Base-by-base conservation (phyloP, 2,888 invertebrate genomes). In the Cacoxenus indagator region DNA sequence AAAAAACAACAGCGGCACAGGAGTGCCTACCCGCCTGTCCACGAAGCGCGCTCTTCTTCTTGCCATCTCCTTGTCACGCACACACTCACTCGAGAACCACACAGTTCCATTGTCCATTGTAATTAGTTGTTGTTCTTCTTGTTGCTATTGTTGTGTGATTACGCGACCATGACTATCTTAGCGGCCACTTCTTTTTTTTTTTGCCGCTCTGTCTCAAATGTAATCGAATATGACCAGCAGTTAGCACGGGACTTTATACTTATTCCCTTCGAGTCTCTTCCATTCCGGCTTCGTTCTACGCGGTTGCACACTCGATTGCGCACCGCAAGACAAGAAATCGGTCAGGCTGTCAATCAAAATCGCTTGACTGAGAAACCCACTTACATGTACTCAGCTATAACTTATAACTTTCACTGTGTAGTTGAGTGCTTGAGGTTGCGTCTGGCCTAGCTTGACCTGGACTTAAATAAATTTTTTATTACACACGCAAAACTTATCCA, bases 381-480 rank as follows among this genome's bases (percentile, higher is more conserved):
- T 8, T 4, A 6, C 5, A 31, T 31, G 31, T 31, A 31, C 37
- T 37, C 9, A 37, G 8, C 1, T 1, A 4, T 14, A 11, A 14
- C 37, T 37, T 37, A 14, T 37, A 14, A 14, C 14, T 37, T 37
- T 37, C 9, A 37, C 14, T 37, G 37, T 54, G 55, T 68, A 76
- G 70, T 72, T 76, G 79, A n/a, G 46, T 8, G 4, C n/a, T 46
- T 46, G 46, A 6, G 9, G 46, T 46, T 46, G 46, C n/a, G 5
- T 8, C 17, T 37, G 14, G 8, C 14, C 8, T 37, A 11, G 37
- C 14, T 37, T 8, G 37, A 9, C 37, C 4, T 11, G 9, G 14
- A 37, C 37, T 37, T 37, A 29, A 9, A 65, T 69, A 69, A 64
- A 48, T 70, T 70, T 55, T 57, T 37, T 46, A 31, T 59, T 26